phyloP scores from a whole-genome alignment of 2,113 vertebrate species.

The Ahaetulla prasina region DNA sequence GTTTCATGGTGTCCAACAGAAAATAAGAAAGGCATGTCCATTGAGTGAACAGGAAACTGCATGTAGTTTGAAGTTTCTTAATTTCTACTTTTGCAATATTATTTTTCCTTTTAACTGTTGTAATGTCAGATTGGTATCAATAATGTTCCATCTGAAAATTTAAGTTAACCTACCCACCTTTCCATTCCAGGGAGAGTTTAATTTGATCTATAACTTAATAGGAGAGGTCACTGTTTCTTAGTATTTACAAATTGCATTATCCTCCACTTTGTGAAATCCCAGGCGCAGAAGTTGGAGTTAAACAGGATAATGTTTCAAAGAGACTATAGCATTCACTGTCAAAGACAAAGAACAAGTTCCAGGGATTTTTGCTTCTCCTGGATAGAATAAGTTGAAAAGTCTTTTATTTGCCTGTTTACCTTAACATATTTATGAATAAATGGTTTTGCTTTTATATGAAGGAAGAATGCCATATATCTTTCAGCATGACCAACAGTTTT shows the following conservation, averaged over 20 bases:
- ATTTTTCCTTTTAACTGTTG: background rate
- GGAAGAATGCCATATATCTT: background rate
- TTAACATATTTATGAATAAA: background rate
- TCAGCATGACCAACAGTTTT: background rate
- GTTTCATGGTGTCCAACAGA: background rate
- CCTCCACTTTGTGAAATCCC: background rate
- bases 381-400: background rate
- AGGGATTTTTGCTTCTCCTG: background rate
- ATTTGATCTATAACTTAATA: background rate
- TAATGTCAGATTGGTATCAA: background rate
- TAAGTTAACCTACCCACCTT: background rate
- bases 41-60: background rate
- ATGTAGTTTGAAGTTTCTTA: background rate
- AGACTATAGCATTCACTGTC: conserved; percentile 24
- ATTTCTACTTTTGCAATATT: background rate
- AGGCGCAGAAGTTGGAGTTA: background rate
- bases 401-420: background rate
- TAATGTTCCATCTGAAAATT: background rate
- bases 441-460: background rate
- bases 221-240: background rate
- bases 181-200: background rate
- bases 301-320: conserved; percentile 2
- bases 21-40: background rate
- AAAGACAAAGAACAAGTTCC: background rate
- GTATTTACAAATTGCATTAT: background rate